phyloP scores from a whole-genome alignment of 2,797 vertebrate genomes.

The Rhinatrema bivittatum region DNA sequence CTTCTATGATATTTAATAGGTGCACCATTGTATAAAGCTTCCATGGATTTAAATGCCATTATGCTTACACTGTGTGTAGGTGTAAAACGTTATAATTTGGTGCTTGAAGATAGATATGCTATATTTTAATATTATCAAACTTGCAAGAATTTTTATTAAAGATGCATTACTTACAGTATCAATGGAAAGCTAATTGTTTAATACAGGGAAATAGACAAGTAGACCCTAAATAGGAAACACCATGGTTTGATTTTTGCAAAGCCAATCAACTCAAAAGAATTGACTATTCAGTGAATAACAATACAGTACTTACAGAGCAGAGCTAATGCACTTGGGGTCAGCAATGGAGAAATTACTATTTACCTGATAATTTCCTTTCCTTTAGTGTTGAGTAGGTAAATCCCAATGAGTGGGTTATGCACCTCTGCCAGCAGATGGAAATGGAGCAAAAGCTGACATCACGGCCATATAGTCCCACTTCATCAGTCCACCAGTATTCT shows the following conservation, averaged over 20 bases:
- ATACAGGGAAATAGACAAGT: not conserved
- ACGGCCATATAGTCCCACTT: no score
- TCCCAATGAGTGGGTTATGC: no score
- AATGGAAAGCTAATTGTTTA: not conserved
- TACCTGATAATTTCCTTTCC: no score
- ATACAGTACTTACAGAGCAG: no score
- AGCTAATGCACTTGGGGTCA: no score
- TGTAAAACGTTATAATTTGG: slow-evolving; percentile 7
- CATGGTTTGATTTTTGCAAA: not conserved
- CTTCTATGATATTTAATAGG: slow-evolving; percentile 19
- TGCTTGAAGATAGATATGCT: slow-evolving; percentile 1
- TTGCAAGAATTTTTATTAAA: not conserved
- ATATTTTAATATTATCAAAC: slow-evolving; percentile 9
- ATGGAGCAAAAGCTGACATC: no score
- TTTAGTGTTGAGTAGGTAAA: no score
- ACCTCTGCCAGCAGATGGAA: no score
- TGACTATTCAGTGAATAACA: no score
- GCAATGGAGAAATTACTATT: no score
- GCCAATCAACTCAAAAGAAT: no score
- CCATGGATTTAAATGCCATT: slow-evolving; percentile 14
- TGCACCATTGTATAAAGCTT: slow-evolving; percentile 14
- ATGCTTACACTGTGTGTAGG: slow-evolving; percentile 1
- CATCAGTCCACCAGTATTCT: no score
- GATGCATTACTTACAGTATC: not conserved
- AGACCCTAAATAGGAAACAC: not conserved